A percentile compares a stretch with the other conserved stretches of the same genome.
These are phyloP conservation scores for Mus spretus DNA, from an alignment of 2,797 vertebrate genomes.

Conservation along the genomic window DNA sequence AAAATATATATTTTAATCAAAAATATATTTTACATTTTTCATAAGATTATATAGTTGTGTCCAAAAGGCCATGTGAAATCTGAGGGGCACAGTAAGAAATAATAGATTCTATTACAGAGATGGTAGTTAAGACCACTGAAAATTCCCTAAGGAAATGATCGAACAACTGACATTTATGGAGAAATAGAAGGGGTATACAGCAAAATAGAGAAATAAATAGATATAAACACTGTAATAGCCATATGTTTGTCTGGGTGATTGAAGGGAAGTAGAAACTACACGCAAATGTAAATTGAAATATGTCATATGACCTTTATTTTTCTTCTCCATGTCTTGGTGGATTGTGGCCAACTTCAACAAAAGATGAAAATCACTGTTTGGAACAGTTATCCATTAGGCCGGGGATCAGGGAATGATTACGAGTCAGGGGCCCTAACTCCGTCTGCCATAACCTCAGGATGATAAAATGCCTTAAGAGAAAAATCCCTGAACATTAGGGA, in stretches of 20 bases:
- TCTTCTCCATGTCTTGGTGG: not conserved
- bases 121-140: not conserved
- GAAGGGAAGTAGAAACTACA: not conserved
- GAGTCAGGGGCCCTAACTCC: not conserved
- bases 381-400: not conserved
- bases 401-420: not conserved
- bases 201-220: not conserved
- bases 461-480: not conserved
- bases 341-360: not conserved
- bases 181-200: not conserved
- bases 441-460: not conserved
- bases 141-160: not conserved
- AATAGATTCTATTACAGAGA: not conserved
- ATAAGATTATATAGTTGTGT: not conserved
- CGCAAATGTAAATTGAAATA: not conserved
- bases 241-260: not conserved
- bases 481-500: not conserved
- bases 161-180: not conserved
- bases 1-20: not conserved
- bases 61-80: not conserved
- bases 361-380: not conserved
- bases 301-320: not conserved
- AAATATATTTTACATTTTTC: not conserved
- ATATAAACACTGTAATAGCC: not conserved
- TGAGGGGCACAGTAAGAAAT: not conserved